These are phyloP conservation scores for Dipus sagitta DNA, from an alignment of 2,797 vertebrate species.

Conservation along the genomic window DNA sequence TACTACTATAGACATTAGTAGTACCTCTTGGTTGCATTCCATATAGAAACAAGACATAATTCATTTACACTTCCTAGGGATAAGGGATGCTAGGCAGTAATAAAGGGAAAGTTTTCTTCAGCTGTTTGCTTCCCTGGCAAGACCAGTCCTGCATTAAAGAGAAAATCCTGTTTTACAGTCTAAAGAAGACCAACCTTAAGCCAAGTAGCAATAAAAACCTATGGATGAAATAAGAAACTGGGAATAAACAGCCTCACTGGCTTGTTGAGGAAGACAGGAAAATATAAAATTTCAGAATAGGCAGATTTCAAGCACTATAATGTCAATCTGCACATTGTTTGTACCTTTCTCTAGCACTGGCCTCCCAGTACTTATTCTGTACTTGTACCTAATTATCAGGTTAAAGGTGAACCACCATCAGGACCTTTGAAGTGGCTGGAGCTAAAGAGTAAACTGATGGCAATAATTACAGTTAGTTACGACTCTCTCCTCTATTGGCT, in stretches of 20 bases:
- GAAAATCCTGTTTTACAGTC: not conserved
- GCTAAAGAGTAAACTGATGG: not conserved
- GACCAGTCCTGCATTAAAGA: not conserved
- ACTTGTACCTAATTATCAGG: not conserved
- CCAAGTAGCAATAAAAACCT: not conserved
- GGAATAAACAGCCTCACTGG: not conserved
- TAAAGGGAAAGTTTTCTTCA: too few relatives aligned
- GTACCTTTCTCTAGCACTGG: too few relatives aligned
- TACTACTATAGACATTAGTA: not conserved
- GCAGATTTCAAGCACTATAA: not conserved
- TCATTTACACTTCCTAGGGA: not conserved
- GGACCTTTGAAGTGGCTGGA: not conserved
- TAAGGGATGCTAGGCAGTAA: too few relatives aligned
- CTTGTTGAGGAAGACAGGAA: not conserved
- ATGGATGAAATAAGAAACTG: not conserved
- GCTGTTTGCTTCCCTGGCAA: not conserved
- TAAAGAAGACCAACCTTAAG: not conserved
- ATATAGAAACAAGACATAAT: slow-evolving; percentile 16
- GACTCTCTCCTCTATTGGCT: not conserved
- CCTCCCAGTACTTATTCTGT: not conserved
- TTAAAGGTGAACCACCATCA: not conserved
- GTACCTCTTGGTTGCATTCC: not conserved
- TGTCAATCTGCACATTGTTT: not conserved
- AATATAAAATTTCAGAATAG: not conserved
- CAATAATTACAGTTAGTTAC: not conserved